Evolutionary conservation across 2,113 vertebrate species (phyloP), one percentile per base, ranked within the genome.

Genomic region (Balaeniceps rex): DNA sequence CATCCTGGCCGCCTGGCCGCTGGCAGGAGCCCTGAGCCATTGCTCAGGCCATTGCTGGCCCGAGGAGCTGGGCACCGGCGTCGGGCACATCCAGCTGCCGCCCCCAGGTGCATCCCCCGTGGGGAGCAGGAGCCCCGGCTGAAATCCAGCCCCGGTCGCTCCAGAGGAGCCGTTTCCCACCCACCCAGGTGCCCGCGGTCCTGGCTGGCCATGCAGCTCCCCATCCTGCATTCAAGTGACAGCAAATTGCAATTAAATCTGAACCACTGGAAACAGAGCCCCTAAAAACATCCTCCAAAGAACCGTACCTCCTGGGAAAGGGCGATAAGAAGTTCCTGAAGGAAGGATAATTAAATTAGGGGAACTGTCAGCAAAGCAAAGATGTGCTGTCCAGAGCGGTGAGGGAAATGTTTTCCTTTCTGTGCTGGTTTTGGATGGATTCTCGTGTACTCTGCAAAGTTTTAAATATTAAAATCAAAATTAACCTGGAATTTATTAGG

Each of bases 101-200:
- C 12, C 29, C 26, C 16, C 19, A 14, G 10, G 38, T 2, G 34
- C 34, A 17, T 65, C 12, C 22, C 31, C n/a, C 2, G 0, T 6
- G 5, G 25, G 47, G 19, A 75, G 29, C 12, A 21, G 40, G n/a
- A 75, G n/a, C 61, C 47, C 7, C 4, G 55, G 55, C 33, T 70
- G 64, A 31, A 78, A 72, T n/a, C 40, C 54, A 51, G 36, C 24
- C 42, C 29, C 1, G 1, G 28, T 6, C 2, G 2, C 64, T 65
- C 42, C 29, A 14, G 46, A 66, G 58, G 75, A 68, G 24, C 36
- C 7, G 3, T 28, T 40, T 63, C 33, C 47, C 46, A 31, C 26
- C 36, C 19, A 4, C 14, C 11, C 0, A 1, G 14, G 36, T 72
- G 68, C 42, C 25, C 0, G 0, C 0, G 4, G 38, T 84, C 74